A percentile compares a stretch with the other conserved stretches of the same genome.
Evolutionary conservation across 92 coral and sea anemone genomes (phyloP).

Genomic region (Paragorgia papillata): DNA sequence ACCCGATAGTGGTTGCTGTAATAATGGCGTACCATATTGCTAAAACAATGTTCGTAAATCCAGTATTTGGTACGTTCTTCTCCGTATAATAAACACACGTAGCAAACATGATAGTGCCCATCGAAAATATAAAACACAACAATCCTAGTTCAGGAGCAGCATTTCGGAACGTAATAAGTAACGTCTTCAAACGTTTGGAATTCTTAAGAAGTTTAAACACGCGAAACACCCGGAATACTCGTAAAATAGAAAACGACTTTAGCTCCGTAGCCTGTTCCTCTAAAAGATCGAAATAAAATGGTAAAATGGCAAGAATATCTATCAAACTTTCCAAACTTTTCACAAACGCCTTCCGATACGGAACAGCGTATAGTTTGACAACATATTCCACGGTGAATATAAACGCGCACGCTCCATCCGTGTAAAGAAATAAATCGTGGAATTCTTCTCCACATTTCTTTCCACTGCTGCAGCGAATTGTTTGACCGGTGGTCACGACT

Average conservation of each 20-base stretch:
- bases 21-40: conserved; percentile 98
- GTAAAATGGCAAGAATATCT: conserved; percentile 85
- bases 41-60: conserved; percentile 80
- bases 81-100: conserved; percentile 91
- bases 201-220: conserved; percentile 88
- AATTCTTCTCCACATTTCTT: conserved; percentile 72
- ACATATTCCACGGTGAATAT: conserved; percentile 80
- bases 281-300: conserved; percentile 80
- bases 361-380: conserved; percentile 78
- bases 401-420: conserved; percentile 85
- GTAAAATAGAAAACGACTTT: conserved; percentile 70
- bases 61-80: conserved; percentile 73
- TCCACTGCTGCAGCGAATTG: conserved; percentile 73
- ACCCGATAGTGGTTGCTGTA: conserved; percentile 97
- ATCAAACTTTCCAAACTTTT: conserved; percentile 83
- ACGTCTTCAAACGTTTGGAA: conserved; percentile 74
- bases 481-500: conserved; percentile 76
- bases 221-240: conserved; percentile 69
- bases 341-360: conserved; percentile 71
- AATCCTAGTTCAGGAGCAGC: conserved; percentile 95
- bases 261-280: conserved; percentile 53
- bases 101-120: conserved; percentile 93
- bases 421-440: conserved; percentile 59
- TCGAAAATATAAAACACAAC: conserved; percentile 80
- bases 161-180: conserved; percentile 83